Evolutionary conservation across 2,888 invertebrate species (phyloP).

Genomic region (Protophormia terraenovae): DNA sequence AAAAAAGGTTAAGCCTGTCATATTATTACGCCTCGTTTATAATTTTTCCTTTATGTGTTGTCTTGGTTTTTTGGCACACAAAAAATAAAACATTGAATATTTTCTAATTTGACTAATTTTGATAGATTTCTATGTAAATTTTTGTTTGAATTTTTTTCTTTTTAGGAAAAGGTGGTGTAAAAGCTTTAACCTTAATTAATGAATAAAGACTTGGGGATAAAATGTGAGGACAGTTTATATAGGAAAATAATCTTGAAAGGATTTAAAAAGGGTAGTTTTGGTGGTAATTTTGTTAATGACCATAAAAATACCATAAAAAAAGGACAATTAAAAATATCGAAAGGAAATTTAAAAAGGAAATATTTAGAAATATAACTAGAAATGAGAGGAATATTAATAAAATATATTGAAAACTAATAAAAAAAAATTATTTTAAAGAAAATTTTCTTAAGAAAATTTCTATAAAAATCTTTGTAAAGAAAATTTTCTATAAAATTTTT

Average conservation of each 20-base stretch:
- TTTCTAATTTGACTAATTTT: constrained; percentile 24
- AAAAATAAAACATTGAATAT: not conserved
- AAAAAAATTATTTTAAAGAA: too few species aligned
- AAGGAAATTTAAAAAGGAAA: too few species aligned
- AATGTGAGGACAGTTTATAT: not conserved
- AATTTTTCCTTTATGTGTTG: not conserved
- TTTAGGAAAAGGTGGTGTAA: not conserved
- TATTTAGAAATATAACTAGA: too few species aligned
- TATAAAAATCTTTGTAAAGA: too few species aligned
- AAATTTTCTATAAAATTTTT: too few species aligned
- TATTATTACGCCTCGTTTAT: constrained; percentile 7
- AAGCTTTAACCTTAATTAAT: constrained; percentile 2
- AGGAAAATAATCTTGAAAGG: not conserved
- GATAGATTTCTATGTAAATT: not conserved
- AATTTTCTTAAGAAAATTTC: too few species aligned
- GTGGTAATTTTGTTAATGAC: not conserved
- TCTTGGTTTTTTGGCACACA: not conserved
- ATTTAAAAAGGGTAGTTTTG: not conserved
- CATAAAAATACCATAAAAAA: not conserved
- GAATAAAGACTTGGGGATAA: not conserved
- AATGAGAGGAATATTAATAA: too few species aligned
- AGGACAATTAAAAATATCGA: too few species aligned
- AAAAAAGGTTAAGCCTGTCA: constrained; percentile 6
- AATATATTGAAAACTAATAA: too few species aligned
- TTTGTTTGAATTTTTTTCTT: too few species aligned